These are phyloP conservation scores for Pterocles gutturalis DNA, from an alignment of 2,113 vertebrate genomes.

Conservation along the genomic window DNA sequence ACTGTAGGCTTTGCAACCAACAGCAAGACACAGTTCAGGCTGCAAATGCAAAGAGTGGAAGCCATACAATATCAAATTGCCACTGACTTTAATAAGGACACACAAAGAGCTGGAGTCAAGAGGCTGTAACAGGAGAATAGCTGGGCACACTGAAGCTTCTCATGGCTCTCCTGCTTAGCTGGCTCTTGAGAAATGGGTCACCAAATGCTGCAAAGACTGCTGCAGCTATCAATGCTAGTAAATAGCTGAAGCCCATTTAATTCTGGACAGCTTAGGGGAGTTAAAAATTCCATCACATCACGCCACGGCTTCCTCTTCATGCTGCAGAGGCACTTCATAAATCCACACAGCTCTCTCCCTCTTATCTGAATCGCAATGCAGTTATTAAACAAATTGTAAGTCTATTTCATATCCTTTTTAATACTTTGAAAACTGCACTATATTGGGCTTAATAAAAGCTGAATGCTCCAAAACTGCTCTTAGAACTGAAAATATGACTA, in stretches of 20 bases:
- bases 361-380: conserved; percentile 58
- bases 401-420: conserved; percentile 69
- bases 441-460: conserved; percentile 76
- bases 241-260: conserved; percentile 15
- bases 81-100: background rate
- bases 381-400: conserved; percentile 76
- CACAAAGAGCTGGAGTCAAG: background rate
- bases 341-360: conserved; percentile 11
- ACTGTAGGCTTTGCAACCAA: background rate
- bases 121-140: background rate
- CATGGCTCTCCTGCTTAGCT: background rate
- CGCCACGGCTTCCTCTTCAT: background rate
- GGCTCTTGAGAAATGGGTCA: background rate
- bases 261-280: conserved; percentile 1
- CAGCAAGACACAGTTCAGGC: background rate
- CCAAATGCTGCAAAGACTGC: background rate
- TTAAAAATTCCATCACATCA: conserved; percentile 36
- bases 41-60: background rate
- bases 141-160: background rate
- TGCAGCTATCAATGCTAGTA: background rate
- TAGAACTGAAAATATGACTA: conserved; percentile 79
- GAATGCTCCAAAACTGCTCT: conserved; percentile 70
- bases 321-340: conserved; percentile 31
- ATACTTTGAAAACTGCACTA: conserved; percentile 72
- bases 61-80: background rate